phyloP scores from a whole-genome alignment of 2,888 invertebrate species.

The Eupithecia subumbrata region DNA sequence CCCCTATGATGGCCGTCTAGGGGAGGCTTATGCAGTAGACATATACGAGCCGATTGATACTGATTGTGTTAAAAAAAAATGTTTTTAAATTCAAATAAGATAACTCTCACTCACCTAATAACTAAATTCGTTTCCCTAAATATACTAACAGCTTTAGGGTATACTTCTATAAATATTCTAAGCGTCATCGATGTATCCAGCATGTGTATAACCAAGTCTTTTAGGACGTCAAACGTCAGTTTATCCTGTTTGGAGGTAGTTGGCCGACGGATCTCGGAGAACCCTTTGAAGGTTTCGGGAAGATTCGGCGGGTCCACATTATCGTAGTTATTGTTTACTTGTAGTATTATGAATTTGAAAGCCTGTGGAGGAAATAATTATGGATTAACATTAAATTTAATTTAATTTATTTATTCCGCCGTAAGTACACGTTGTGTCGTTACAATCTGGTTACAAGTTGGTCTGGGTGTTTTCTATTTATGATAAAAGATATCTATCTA shows the following conservation, averaged over 20 bases:
- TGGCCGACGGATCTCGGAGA: slow-evolving; percentile 71
- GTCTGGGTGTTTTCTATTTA: no score
- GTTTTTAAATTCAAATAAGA: neutral
- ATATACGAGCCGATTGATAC: no score
- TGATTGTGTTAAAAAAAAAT: no score
- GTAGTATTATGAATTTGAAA: slow-evolving; percentile 79
- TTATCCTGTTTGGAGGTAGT: slow-evolving; percentile 53
- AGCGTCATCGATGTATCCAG: slow-evolving; percentile 89
- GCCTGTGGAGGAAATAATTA: slow-evolving; percentile 56
- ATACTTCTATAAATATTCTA: slow-evolving; percentile 87
- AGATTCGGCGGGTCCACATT: slow-evolving; percentile 73
- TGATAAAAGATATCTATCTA: no score
- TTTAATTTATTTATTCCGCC: no score
- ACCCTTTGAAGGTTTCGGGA: slow-evolving; percentile 78
- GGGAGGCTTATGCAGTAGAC: no score
- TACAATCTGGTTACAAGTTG: no score
- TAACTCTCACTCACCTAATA: slow-evolving; percentile 73
- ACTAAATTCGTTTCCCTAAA: slow-evolving; percentile 84
- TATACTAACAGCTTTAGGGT: slow-evolving; percentile 81
- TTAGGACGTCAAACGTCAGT: slow-evolving; percentile 78
- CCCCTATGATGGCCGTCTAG: no score
- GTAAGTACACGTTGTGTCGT: no score
- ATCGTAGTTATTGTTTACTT: slow-evolving; percentile 80
- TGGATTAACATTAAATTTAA: neutral
- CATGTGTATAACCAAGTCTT: slow-evolving; percentile 87